Conservation (phyloP, 2,113 vertebrate species). For the Erpornis zantholeuca region DNA sequence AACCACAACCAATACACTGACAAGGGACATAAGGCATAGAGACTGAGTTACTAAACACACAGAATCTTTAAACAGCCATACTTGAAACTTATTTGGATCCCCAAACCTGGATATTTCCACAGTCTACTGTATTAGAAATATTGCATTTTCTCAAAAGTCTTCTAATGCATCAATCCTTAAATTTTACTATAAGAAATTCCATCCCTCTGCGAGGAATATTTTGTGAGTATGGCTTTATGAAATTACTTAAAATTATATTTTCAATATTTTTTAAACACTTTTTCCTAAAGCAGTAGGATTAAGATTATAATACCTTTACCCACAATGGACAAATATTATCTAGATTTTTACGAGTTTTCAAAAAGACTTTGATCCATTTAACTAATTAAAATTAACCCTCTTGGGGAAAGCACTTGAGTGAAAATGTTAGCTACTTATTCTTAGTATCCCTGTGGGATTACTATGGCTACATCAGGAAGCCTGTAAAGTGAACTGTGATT, state of each 20-base stretch:
- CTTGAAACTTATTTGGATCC: neutral
- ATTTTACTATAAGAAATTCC: neutral
- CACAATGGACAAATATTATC: neutral
- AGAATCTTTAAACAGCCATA: neutral
- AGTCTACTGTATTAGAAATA: neutral
- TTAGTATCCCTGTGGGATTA: neutral
- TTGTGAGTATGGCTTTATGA: neutral
- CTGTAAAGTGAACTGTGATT: neutral
- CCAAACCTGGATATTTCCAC: neutral
- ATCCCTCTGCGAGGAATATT: neutral
- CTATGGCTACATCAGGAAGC: neutral
- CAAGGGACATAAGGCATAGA: neutral
- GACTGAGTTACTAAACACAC: neutral
- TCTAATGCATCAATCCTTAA: neutral
- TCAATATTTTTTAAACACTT: neutral
- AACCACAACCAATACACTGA: neutral
- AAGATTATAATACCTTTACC: neutral
- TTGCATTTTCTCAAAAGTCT: neutral
- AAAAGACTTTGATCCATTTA: neutral
- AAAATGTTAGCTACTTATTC: neutral
- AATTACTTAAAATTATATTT: neutral
- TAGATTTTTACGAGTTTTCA: neutral
- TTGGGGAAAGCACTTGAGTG: neutral
- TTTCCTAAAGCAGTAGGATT: neutral
- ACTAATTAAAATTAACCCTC: neutral